Evolutionary conservation across 92 coral and sea anemone species (phyloP).

Genomic region (Isaurus tuberculatus): DNA sequence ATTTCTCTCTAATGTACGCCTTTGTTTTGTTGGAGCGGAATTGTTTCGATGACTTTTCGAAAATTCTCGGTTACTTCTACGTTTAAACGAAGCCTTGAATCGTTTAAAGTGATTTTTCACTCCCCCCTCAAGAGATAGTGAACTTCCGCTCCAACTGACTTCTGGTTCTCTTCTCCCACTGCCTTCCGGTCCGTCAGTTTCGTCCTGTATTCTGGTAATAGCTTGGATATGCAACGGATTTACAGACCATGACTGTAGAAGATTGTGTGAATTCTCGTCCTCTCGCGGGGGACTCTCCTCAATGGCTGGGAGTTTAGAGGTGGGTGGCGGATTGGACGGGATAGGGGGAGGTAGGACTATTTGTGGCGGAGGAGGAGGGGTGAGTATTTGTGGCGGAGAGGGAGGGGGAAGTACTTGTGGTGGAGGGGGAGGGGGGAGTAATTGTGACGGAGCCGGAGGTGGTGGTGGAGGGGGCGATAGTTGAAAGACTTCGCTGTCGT

Average conservation of each 20-base stretch:
- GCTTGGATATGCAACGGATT: not conserved
- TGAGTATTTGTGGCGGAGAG: constrained; percentile 20
- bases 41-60: constrained; percentile 1
- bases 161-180: not conserved
- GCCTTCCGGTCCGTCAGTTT: not conserved
- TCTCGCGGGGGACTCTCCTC: not conserved
- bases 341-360: not conserved
- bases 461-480: not conserved
- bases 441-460: constrained; percentile 14
- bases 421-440: constrained; percentile 9
- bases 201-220: not conserved
- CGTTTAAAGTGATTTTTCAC: constrained; percentile 1
- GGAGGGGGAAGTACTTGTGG: too few relatives aligned
- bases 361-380: not conserved
- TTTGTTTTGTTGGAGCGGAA: constrained; percentile 36
- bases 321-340: constrained; percentile 32
- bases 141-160: not conserved
- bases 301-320: not conserved
- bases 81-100: constrained; percentile 6
- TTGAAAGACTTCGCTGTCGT: not conserved
- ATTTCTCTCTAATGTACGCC: constrained; percentile 29
- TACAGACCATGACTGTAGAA: not conserved
- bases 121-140: not conserved
- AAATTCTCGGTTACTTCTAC: not conserved
- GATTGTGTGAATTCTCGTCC: not conserved